A percentile compares a stretch with the other conserved stretches of the same genome.
Evolutionary conservation across 2,797 vertebrate species (phyloP).

Genomic region (Meriones psammophilus): DNA sequence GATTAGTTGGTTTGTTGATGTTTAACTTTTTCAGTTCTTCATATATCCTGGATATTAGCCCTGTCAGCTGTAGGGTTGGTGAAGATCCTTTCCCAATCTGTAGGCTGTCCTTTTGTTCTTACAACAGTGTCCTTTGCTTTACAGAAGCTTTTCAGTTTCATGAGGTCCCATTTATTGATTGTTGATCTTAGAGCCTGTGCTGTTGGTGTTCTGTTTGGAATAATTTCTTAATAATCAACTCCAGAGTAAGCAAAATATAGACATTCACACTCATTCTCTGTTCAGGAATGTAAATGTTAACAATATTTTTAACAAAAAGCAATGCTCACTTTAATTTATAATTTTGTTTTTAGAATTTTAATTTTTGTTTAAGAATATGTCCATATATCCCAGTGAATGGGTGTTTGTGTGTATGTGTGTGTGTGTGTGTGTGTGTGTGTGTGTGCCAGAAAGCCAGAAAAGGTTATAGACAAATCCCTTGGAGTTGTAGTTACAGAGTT

Average conservation of each 20-base stretch:
- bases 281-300: conserved; percentile 21
- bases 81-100: too few species aligned
- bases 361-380: not conserved
- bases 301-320: not conserved
- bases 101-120: too few species aligned
- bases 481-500: not conserved
- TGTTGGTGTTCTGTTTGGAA: not conserved
- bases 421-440: not conserved
- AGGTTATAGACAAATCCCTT: not conserved
- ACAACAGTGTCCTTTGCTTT: too few species aligned
- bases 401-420: not conserved
- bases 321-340: conserved; percentile 57
- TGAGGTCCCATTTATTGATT: too few species aligned
- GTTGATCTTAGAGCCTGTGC: too few species aligned
- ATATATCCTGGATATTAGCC: too few species aligned
- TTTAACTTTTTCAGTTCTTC: too few species aligned
- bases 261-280: conserved; percentile 28
- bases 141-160: too few species aligned
- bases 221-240: conserved; percentile 43
- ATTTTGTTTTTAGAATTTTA: conserved; percentile 12
- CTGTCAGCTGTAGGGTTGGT: too few species aligned
- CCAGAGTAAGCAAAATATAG: conserved; percentile 40
- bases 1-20: too few species aligned
- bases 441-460: too few species aligned
- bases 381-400: not conserved